Evolutionary conservation across 2,797 vertebrate genomes (phyloP).

Genomic region (Spheniscus humboldti): DNA sequence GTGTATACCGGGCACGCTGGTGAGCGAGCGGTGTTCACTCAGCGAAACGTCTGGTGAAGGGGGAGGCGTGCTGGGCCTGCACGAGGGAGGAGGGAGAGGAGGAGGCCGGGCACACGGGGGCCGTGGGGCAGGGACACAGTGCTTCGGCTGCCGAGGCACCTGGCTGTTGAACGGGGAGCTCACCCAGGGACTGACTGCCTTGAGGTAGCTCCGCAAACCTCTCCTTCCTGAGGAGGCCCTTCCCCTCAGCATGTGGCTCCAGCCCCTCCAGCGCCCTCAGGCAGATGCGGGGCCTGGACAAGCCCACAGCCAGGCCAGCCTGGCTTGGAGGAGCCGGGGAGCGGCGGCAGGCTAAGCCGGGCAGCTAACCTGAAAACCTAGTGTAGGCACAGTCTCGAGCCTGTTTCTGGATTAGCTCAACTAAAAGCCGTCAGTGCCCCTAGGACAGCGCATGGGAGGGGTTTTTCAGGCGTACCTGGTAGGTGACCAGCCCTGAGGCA

Average conservation of each 20-base stretch:
- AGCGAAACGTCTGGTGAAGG: neutral
- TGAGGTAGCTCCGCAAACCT: neutral
- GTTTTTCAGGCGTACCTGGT: neutral
- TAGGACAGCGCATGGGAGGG: rapidly evolving
- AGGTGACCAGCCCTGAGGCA: constrained; percentile 32
- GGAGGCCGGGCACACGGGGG: neutral
- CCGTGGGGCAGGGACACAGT: neutral
- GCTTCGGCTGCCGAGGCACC: neutral
- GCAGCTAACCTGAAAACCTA: neutral
- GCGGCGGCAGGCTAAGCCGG: neutral
- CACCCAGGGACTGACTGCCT: neutral
- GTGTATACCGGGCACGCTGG: neutral
- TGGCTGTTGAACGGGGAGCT: neutral
- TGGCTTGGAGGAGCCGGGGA: neutral
- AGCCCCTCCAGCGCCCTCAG: neutral
- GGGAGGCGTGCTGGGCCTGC: neutral
- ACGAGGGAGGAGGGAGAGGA: neutral
- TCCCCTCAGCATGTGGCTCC: rapidly evolving
- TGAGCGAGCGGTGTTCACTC: rapidly evolving
- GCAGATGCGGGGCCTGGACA: neutral
- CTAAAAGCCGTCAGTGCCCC: rapidly evolving
- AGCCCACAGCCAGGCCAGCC: neutral
- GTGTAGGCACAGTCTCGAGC: neutral
- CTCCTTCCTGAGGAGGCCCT: neutral
- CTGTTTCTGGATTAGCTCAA: neutral